These are phyloP conservation scores for Eucidaris tribuloides DNA, from an alignment of 35 echinoderm and acorn worm genomes.

Conservation along the genomic window DNA sequence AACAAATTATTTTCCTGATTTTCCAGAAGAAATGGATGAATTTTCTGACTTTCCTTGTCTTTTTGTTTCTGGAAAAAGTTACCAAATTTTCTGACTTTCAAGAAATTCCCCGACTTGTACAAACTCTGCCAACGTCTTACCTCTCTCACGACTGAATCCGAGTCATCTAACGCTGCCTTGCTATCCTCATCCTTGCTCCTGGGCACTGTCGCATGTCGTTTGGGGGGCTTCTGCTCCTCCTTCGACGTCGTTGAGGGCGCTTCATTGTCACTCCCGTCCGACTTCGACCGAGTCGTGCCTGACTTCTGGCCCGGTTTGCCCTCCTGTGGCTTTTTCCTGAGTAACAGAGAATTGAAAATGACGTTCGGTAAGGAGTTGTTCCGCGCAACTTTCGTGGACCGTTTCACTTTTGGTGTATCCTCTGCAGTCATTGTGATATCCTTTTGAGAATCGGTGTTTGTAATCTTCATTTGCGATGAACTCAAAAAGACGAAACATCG, in stretches of 20 bases:
- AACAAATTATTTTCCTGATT: too few species aligned
- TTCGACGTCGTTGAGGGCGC: background rate
- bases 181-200: constrained; percentile 27
- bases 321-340: constrained; percentile 60
- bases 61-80: too few species aligned
- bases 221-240: background rate
- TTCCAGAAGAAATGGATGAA: too few species aligned
- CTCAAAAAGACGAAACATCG: too few species aligned
- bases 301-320: constrained; percentile 14
- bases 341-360: background rate
- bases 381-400: background rate
- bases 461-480: too few species aligned
- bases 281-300: constrained; percentile 55
- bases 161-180: constrained; percentile 60
- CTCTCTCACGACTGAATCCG: constrained; percentile 11
- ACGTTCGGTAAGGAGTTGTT: constrained; percentile 13
- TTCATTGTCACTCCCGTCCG: constrained; percentile 88
- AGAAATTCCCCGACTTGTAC: too few species aligned
- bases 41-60: too few species aligned
- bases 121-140: background rate
- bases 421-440: too few species aligned
- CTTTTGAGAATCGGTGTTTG: too few species aligned
- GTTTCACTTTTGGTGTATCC: too few species aligned
- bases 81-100: too few species aligned
- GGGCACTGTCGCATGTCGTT: background rate